Conservation (phyloP, 1,140 invertebrate species). For the Brachystomella parvula region DNA sequence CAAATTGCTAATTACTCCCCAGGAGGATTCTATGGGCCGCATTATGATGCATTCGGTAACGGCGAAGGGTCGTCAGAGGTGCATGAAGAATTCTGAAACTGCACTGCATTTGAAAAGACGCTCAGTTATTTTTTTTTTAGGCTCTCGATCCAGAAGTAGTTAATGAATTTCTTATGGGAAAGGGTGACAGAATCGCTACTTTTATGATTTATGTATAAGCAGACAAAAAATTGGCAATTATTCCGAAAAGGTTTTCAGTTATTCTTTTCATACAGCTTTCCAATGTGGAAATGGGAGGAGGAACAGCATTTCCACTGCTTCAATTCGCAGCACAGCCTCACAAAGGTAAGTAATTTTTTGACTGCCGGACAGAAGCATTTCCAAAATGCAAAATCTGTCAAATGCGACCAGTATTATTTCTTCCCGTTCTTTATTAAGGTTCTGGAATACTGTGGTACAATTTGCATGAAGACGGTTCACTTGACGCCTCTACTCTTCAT, state of each 20-base stretch:
- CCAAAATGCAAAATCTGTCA: not conserved
- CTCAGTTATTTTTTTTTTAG: not conserved
- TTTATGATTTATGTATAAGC: conserved; percentile 4
- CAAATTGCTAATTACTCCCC: conserved; percentile 1
- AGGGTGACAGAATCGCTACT: not conserved
- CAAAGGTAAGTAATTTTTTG: not conserved
- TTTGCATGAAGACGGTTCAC: not conserved
- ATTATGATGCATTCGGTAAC: not conserved
- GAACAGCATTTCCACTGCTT: not conserved
- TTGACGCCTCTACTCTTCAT: not conserved
- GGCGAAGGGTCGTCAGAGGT: not conserved
- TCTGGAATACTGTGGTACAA: not conserved
- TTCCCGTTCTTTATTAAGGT: not conserved
- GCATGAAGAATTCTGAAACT: not conserved
- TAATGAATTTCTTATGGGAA: not conserved
- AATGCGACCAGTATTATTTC: no score
- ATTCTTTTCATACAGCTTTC: no score
- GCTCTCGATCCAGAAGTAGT: not conserved
- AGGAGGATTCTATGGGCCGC: not conserved
- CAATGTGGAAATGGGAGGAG: not conserved
- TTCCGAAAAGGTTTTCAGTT: no score
- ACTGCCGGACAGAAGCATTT: not conserved
- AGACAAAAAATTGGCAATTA: no score
- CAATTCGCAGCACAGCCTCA: not conserved
- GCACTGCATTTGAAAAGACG: not conserved